A percentile compares a stretch with the other conserved stretches of the same genome.
Evolutionary conservation across 1,140 invertebrate species (phyloP).

Genomic region (Aphidius ervi): DNA sequence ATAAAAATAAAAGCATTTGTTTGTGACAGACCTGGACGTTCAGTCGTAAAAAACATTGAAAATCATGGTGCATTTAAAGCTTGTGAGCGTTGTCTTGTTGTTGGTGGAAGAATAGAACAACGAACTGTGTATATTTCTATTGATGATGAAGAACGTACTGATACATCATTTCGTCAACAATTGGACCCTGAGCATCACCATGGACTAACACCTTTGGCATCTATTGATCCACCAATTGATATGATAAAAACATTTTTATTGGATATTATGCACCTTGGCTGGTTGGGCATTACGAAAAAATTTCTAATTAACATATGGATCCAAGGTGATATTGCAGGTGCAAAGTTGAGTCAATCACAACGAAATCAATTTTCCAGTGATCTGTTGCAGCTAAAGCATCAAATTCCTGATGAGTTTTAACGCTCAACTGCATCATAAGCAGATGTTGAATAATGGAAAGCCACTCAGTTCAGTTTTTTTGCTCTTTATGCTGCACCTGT

Average conservation of each 20-base stretch:
- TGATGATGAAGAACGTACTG: constrained; percentile 8
- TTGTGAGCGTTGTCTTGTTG: constrained; percentile 20
- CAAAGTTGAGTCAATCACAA: constrained; percentile 5
- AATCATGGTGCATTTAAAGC: constrained; percentile 20
- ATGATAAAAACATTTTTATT: constrained; percentile 13
- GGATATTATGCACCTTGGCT: constrained; percentile 20
- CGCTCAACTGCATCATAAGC: constrained; percentile 23
- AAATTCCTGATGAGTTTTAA: constrained; percentile 29
- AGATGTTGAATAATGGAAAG: constrained; percentile 25
- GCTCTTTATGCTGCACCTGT: too few species aligned
- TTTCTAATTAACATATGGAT: constrained; percentile 10
- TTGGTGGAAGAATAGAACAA: constrained; percentile 10
- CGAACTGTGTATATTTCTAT: constrained; percentile 15
- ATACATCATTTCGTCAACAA: constrained; percentile 15
- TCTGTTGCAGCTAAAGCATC: constrained; percentile 8
- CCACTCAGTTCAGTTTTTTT: too few species aligned
- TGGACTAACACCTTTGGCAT: constrained; percentile 13
- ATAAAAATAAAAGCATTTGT: constrained; percentile 17
- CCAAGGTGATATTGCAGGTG: constrained; percentile 15
- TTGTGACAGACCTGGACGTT: constrained; percentile 17
- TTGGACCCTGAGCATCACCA: constrained; percentile 15
- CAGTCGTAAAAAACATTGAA: constrained; percentile 16
- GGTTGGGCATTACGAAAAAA: constrained; percentile 20
- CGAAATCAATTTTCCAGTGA: constrained; percentile 6
- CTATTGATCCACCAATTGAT: constrained; percentile 5